Base-by-base conservation (phyloP, 2,888 invertebrate genomes). In the Trissolcus brochymenae region DNA sequence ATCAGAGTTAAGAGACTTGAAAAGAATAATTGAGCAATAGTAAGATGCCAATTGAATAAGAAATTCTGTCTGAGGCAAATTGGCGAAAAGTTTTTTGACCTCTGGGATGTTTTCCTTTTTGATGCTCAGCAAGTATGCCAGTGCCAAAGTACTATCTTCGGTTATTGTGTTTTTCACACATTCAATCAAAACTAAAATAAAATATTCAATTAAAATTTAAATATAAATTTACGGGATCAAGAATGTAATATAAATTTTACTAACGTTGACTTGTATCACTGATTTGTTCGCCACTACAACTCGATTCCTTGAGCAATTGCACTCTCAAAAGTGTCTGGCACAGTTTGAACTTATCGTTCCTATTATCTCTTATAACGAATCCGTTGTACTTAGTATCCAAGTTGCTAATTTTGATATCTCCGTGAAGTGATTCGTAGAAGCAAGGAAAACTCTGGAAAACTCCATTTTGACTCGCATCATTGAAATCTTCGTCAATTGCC, bases 101-200 rank as follows among this genome's bases (percentile, higher is more conserved):
- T 81, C 81, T 9, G 71, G 55, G 35, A 82, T 77, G 84, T 89
- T 78, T 40, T 79, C 60, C 40, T 81, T 83, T 25, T 88, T 83
- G 35, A 91, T 80, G 59, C 90, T 89, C 70, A 92, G 81, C 17
- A 92, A 87, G 83, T 91, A 91, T 1, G 90, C 88, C 72, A 92
- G 83, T 13, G 91, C 91, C 49, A 92, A 85, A 1, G 89, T 84
- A 81, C 90, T 89, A 80, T 92, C 92, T 82, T 91, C 90, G 16
- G 88, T 84, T 55, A 92, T 83, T 9, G 90, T 87, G 68, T 90
- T 85, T 68, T 89, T 87, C 9, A 91, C 90, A 65, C 91, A 87
- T 81, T 91, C 90, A 17, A 91, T 81, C 55, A 92, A 83, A 35
- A 92, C 90, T 90, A 79, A 16, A 84, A 4, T 41, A 16, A 76